Evolutionary conservation across 2,888 invertebrate species (phyloP), one percentile per base, ranked within the genome.

Genomic region (Epistrophella euchroma): DNA sequence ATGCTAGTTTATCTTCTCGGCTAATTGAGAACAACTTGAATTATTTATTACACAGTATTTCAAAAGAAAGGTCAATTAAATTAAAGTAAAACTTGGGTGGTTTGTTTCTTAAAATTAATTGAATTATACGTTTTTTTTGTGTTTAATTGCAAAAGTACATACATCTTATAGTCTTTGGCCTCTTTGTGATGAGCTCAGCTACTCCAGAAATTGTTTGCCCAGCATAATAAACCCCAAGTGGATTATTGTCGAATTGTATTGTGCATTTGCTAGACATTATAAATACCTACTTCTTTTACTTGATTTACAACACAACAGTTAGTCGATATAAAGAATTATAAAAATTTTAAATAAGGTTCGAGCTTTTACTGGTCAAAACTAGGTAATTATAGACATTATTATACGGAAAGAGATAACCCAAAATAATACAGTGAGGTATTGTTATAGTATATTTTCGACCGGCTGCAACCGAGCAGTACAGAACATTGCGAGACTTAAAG

Each of bases 121-220:
- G n/a, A 62, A 40, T 25, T 43, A 52, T 15, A 22, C 7, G n/a
- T 15, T 19, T 37, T 6, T 15, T n/a, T 35, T 35, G 25, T 81
- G 77, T 56, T 56, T 5, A 25, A 50, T 13, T 58, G 56, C 2
- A 35, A 1, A 28, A 5, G 68, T 88, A 91, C 91, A 88, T 90
- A 92, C 92, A 92, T 88, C 92, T 90, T 88, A 92, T 91, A 52
- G 91, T 91, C 88, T 92, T 92, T 15, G 92, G 90, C 64, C 92
- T 91, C 55, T 90, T 90, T 22, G 92, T 92, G 84, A 90, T 89
- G 76, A 92, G 89, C 79, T 92, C 91, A 32, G 91, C 91, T 60
- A 90, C 89, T 25, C 92, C 92, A 82, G 92, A 91, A 40, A 92
- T 89, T 43, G 90, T 88, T 82, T 92, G 92, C 25, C 92, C 92